These are phyloP conservation scores for Mythimna lalbum DNA, from an alignment of 2,888 invertebrate species.

Conservation along the genomic window DNA sequence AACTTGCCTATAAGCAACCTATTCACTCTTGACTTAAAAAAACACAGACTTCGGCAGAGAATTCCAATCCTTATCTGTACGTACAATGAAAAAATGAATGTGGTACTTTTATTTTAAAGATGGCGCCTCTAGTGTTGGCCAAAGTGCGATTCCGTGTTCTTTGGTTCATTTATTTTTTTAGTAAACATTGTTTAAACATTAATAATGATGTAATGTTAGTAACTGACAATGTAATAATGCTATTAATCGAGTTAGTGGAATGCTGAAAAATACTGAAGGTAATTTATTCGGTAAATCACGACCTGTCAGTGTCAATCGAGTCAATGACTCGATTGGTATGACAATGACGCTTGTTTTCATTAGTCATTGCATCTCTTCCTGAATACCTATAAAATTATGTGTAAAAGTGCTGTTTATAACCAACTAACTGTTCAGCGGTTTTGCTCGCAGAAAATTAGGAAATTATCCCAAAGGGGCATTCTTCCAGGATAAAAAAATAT, in stretches of 20 bases:
- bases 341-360: not conserved
- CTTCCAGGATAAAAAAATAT: no score
- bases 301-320: slow-evolving; percentile 32
- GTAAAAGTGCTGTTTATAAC: no score
- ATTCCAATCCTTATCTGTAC: no score
- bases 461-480: no score
- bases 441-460: no score
- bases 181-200: slow-evolving; percentile 12
- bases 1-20: no score
- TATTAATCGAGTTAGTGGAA: slow-evolving; percentile 36
- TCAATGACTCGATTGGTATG: not conserved
- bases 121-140: not conserved
- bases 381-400: not conserved
- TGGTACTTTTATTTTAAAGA: not conserved
- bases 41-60: no score
- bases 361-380: not conserved
- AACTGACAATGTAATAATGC: slow-evolving; percentile 50
- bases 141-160: no score
- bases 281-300: slow-evolving; percentile 17
- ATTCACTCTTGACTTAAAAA: no score
- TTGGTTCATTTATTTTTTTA: no score
- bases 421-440: no score
- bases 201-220: slow-evolving; percentile 40
- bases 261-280: slow-evolving; percentile 12
- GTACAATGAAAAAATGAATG: no score